Evolutionary conservation across 2,113 vertebrate species (phyloP).

Genomic region (Coreoperca whiteheadi): DNA sequence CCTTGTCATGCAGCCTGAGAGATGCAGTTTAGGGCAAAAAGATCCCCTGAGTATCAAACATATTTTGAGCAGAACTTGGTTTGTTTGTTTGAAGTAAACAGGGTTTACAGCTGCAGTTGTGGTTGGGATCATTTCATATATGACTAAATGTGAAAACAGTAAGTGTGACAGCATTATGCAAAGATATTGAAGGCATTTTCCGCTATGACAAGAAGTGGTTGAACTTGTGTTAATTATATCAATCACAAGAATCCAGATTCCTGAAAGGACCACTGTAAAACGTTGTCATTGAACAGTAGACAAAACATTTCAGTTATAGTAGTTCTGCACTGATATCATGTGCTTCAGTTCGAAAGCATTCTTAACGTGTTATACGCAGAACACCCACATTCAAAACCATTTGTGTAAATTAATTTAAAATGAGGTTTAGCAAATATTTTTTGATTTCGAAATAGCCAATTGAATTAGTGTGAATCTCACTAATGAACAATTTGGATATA

Average conservation of each 20-base stretch:
- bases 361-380: conserved; percentile 9
- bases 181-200: not conserved
- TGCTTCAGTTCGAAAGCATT: not conserved
- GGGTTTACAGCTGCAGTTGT: not conserved
- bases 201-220: not conserved
- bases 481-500: not conserved
- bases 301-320: not conserved
- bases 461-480: conserved; percentile 1
- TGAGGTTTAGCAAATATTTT: not conserved
- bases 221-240: not conserved
- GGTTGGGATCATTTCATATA: not conserved
- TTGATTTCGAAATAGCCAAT: not conserved
- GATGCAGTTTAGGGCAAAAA: not conserved
- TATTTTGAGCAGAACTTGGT: not conserved
- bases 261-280: not conserved
- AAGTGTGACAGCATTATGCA: not conserved
- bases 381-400: not conserved
- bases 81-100: not conserved
- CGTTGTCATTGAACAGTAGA: not conserved
- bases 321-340: not conserved
- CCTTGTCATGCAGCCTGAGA: not conserved
- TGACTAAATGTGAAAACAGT: not conserved
- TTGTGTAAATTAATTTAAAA: conserved; percentile 4
- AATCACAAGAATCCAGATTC: not conserved
- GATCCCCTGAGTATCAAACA: not conserved